Base-by-base conservation (phyloP, 2,113 vertebrate genomes). In the Oryctolagus cuniculus region DNA sequence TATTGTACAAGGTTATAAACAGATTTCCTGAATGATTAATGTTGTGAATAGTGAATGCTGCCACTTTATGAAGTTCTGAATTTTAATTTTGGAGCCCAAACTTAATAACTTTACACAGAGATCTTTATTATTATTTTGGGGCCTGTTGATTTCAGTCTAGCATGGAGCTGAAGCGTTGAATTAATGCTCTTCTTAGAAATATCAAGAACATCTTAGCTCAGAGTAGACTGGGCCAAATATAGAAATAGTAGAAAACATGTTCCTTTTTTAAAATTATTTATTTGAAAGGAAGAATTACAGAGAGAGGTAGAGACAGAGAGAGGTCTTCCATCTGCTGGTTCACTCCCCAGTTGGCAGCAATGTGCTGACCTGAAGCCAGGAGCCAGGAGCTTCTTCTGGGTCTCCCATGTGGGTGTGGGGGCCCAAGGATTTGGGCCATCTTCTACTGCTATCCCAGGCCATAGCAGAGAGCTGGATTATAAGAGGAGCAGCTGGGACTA, bases 31-130 rank as follows among this genome's bases (percentile, higher is more conserved):
- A 64, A 89, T 75, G 84, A 86, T 95, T 86, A 34, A 66, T 66
- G 16, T 67, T 83, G 72, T 79, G 25, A 81, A 29, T 61, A 53
- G 83, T 79, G 31, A 82, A 78, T 11, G 34, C 12, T 75, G 63
- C 34, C 63, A 72, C 51, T 70, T 92, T 38, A 72, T 24, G 61
- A 84, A 92, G 80, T 78, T n/a, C 61, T 44, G 3, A 96, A 36
- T 95, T 93, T 61, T 95, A 85, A 88, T 81, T 95, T 94, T 72
- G 81, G 82, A 94, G 66, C 16, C 15, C 72, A 87, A 74, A 73
- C 82, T 77, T 83, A 85, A 75, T 85, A 92, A 83, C 49, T 63
- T 94, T 83, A 90, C 38, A 79, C 53, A 72, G 84, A 93, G 80
- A 87, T 75, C 53, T 77, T 94, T 84, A 78, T 77, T 92, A 55